A percentile compares a stretch with the other conserved stretches of the same genome.
Evolutionary conservation across 2,888 invertebrate genomes (phyloP).

Genomic region (Harpalus rubripes): DNA sequence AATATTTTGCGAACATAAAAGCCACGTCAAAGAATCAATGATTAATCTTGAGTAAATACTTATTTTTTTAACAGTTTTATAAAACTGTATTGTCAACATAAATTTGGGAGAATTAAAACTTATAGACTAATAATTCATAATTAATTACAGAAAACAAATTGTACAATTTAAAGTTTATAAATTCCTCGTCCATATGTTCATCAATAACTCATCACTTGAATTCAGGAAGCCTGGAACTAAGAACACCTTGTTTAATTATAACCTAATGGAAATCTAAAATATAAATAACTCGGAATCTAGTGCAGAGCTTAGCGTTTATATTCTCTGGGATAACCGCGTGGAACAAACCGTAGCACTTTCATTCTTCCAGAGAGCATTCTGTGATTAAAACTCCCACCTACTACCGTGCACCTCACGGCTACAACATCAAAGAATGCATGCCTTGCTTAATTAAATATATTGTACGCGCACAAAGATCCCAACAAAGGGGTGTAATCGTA

Average conservation of each 20-base stretch:
- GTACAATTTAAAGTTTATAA: background rate
- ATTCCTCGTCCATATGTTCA: background rate
- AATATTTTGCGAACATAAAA: background rate
- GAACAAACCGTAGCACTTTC: background rate
- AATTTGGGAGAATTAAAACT: background rate
- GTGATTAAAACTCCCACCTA: background rate
- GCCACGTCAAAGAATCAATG: too few relatives aligned
- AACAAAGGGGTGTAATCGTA: slow-evolving; percentile 12
- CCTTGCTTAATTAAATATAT: slow-evolving; percentile 34
- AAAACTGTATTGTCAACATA: too few relatives aligned
- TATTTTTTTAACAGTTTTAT: too few relatives aligned
- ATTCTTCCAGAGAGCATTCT: background rate
- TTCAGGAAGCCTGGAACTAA: slow-evolving; percentile 9
- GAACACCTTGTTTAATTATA: slow-evolving; percentile 53
- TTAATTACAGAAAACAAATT: background rate
- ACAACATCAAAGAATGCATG: slow-evolving; percentile 16
- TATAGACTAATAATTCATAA: background rate
- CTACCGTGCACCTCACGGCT: background rate
- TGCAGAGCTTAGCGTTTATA: slow-evolving; percentile 8
- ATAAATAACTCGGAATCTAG: slow-evolving; percentile 52
- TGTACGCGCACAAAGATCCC: background rate
- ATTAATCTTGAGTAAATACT: too few relatives aligned
- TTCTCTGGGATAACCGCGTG: slow-evolving; percentile 5
- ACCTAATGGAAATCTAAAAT: slow-evolving; percentile 53
- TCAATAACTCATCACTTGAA: background rate